Conservation (phyloP, 2,888 invertebrate genomes). For the Troides helena region DNA sequence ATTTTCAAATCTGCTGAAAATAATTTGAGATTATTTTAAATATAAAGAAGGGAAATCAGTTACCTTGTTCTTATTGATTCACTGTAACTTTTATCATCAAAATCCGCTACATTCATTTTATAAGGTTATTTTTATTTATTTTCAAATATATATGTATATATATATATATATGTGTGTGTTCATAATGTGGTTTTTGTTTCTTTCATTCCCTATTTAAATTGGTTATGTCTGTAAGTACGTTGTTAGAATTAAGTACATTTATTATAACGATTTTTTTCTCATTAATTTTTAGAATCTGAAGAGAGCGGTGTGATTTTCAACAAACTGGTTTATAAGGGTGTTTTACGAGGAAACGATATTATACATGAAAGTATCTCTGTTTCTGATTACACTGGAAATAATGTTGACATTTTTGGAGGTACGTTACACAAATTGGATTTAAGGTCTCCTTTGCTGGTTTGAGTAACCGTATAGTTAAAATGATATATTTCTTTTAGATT, state of each 20-base stretch:
- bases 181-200: not conserved
- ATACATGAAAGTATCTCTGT: conserved; percentile 56
- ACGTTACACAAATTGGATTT: conserved; percentile 29
- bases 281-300: conserved; percentile 29
- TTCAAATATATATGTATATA: too few species aligned
- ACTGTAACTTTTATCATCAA: too few species aligned
- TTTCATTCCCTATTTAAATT: not conserved
- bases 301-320: conserved; percentile 45
- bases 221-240: not conserved
- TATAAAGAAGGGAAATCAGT: too few species aligned
- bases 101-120: too few species aligned
- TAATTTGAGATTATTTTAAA: too few species aligned
- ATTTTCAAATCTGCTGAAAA: too few species aligned
- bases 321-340: conserved; percentile 55
- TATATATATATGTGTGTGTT: too few species aligned
- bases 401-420: conserved; percentile 54
- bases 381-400: conserved; percentile 44
- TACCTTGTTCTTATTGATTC: too few species aligned
- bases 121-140: too few species aligned
- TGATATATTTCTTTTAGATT: too few species aligned
- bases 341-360: conserved; percentile 42
- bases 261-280: not conserved
- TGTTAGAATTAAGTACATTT: not conserved
- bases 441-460: not conserved
- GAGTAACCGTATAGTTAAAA: not conserved